Percentiles rank a stretch among this genome's conserved stretches.
Evolutionary conservation across 2,797 vertebrate species (phyloP).

Genomic region (Philypnodon macrostomus): DNA sequence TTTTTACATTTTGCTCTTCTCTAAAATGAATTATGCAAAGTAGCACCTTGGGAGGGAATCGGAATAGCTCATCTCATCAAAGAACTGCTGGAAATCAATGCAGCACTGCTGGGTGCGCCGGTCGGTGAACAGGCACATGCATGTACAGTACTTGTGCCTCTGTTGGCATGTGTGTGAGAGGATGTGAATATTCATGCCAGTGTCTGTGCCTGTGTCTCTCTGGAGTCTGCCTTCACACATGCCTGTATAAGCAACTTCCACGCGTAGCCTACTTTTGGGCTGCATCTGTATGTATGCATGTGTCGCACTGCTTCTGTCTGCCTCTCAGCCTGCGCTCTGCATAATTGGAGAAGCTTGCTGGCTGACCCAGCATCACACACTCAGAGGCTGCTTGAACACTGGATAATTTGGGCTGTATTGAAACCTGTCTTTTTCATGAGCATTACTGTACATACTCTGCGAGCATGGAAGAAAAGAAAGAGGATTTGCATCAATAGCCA

Average conservation of each 20-base stretch:
- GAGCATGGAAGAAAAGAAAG: conserved; percentile 43
- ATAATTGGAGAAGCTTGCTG: conserved; percentile 61
- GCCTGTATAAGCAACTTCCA: conserved; percentile 29
- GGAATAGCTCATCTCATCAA: conserved; percentile 77
- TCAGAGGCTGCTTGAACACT: conserved; percentile 53
- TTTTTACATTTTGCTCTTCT: conserved; percentile 66
- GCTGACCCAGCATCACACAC: conserved; percentile 57
- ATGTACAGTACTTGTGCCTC: conserved; percentile 37
- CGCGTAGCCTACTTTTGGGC: conserved; percentile 54
- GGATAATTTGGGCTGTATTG: conserved; percentile 64
- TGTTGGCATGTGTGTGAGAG: conserved; percentile 29
- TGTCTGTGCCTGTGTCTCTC: conserved; percentile 40
- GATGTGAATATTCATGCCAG: conserved; percentile 58
- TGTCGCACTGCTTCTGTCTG: conserved; percentile 43
- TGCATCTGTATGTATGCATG: conserved; percentile 43
- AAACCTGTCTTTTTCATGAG: conserved; percentile 59
- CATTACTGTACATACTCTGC: conserved; percentile 70
- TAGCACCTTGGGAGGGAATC: conserved; percentile 74
- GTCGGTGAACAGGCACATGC: conserved; percentile 43
- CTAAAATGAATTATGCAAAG: conserved; percentile 78
- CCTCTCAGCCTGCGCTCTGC: conserved; percentile 49
- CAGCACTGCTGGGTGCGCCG: conserved; percentile 63
- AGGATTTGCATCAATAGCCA: conserved; percentile 63
- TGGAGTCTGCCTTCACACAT: conserved; percentile 38
- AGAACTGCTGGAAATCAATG: conserved; percentile 76